Evolutionary conservation across 2,888 invertebrate genomes (phyloP).

Genomic region (Caenorhabditis doughertyi): DNA sequence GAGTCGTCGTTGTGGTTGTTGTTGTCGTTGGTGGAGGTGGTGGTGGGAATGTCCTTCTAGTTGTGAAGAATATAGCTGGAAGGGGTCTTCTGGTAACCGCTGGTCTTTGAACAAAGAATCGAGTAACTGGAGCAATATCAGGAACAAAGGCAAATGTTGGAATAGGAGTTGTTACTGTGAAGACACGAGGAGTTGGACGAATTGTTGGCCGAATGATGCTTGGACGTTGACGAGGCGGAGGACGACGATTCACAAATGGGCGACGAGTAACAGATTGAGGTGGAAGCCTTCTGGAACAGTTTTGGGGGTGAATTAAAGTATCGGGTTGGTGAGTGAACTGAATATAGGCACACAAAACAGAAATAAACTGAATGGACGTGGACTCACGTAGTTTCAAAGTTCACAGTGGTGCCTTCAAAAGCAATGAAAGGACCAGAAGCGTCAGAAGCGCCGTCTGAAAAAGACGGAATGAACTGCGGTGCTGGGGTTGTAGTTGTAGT

Average conservation of each 20-base stretch:
- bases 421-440: slow-evolving; percentile 46
- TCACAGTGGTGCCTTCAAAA: slow-evolving; percentile 49
- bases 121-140: slow-evolving; percentile 50
- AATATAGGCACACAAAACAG: slow-evolving; percentile 30
- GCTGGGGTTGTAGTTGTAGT: slow-evolving; percentile 45
- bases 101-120: slow-evolving; percentile 57
- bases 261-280: slow-evolving; percentile 47
- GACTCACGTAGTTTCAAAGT: slow-evolving; percentile 61
- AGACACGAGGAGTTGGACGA: slow-evolving; percentile 56
- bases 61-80: slow-evolving; percentile 47
- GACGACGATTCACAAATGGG: slow-evolving; percentile 49
- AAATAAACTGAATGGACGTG: slow-evolving; percentile 30
- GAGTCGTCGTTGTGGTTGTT: slow-evolving; percentile 56
- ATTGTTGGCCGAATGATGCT: slow-evolving; percentile 53
- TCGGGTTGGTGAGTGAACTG: slow-evolving; percentile 26
- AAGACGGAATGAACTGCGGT: slow-evolving; percentile 60
- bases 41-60: slow-evolving; percentile 44
- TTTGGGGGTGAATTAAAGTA: slow-evolving; percentile 21
- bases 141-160: slow-evolving; percentile 54
- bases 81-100: slow-evolving; percentile 31
- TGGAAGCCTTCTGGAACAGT: slow-evolving; percentile 53
- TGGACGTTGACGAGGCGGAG: slow-evolving; percentile 41
- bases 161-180: slow-evolving; percentile 56
- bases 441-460: slow-evolving; percentile 61
- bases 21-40: slow-evolving; percentile 47